phyloP scores from a whole-genome alignment of 2,113 vertebrate species.

The Poeciliopsis turrubarensis region DNA sequence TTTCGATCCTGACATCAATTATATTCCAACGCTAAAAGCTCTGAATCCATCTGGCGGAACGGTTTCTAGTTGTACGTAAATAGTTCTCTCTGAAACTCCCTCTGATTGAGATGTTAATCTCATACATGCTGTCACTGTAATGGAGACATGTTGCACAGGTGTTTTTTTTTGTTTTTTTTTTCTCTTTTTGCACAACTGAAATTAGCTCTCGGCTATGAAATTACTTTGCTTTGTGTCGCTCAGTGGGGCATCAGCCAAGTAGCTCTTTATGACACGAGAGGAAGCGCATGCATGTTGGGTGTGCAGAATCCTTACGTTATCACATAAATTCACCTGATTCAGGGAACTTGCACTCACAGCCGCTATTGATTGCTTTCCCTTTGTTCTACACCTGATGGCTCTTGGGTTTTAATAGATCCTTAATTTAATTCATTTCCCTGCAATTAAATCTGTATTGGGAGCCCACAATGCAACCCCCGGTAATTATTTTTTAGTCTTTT shows the following conservation, averaged over 20 bases:
- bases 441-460: background rate
- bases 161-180: background rate
- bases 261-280: conserved; percentile 16
- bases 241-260: conserved; percentile 23
- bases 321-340: background rate
- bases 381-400: background rate
- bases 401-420: conserved; percentile 3
- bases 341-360: background rate
- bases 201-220: conserved; percentile 50
- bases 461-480: background rate
- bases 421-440: background rate
- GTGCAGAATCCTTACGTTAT: background rate
- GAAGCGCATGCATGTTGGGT: background rate
- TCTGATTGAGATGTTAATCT: conserved; percentile 42
- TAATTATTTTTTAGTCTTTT: conserved; percentile 7
- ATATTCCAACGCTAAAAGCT: conserved; percentile 27
- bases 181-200: conserved; percentile 4
- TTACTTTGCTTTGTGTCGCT: conserved; percentile 34
- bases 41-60: conserved; percentile 11
- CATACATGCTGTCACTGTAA: conserved; percentile 21
- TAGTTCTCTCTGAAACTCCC: conserved; percentile 15
- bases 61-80: conserved; percentile 20
- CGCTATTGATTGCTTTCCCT: background rate
- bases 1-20: conserved; percentile 21
- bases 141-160: conserved; percentile 26